phyloP scores from a whole-genome alignment of 1,140 invertebrate genomes.

The Camponotus pennsylvanicus region DNA sequence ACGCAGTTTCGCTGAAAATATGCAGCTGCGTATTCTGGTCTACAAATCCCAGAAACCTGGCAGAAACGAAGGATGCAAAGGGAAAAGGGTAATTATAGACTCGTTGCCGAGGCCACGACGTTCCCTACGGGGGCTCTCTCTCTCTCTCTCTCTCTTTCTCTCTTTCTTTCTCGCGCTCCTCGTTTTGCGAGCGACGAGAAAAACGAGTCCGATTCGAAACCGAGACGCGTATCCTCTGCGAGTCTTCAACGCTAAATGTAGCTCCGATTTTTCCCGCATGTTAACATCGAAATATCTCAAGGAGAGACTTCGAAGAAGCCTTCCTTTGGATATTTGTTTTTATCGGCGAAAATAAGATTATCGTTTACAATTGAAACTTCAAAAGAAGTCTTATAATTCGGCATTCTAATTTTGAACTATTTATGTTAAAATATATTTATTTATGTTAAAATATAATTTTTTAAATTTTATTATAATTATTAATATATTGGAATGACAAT shows the following conservation, averaged over 20 bases:
- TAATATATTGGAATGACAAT: no score
- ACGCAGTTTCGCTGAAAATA: constrained; percentile 29
- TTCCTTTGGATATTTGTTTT: background rate
- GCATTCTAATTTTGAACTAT: background rate
- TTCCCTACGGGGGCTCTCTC: constrained; percentile 35
- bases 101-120: constrained; percentile 70
- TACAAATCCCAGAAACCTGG: constrained; percentile 64
- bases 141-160: no score
- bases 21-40: constrained; percentile 57
- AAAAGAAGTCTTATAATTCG: background rate
- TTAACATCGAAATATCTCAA: constrained; percentile 20
- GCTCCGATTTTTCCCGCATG: constrained; percentile 20
- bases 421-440: background rate
- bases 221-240: constrained; percentile 31
- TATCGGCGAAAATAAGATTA: constrained; percentile 2
- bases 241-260: constrained; percentile 42
- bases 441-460: background rate
- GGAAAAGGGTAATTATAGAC: constrained; percentile 77
- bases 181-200: constrained; percentile 61
- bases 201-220: constrained; percentile 69
- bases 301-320: background rate
- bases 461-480: background rate
- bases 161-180: background rate
- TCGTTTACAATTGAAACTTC: background rate
- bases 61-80: constrained; percentile 62